phyloP scores from a whole-genome alignment of 2,113 vertebrate genomes.

The Eulemur macaco region DNA sequence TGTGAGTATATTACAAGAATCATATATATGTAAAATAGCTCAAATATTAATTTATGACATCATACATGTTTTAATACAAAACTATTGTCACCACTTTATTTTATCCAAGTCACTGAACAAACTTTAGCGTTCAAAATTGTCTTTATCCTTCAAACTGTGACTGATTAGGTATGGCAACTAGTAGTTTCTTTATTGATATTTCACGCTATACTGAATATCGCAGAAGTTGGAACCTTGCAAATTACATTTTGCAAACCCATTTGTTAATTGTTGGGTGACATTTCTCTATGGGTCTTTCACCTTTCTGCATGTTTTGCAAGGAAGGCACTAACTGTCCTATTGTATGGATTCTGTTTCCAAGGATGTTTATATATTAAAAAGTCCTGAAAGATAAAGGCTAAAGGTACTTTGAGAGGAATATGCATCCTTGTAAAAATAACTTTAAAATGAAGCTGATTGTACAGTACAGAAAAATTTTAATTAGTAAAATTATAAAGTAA shows the following conservation, averaged over 20 bases:
- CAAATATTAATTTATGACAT: not conserved
- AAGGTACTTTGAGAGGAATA: slow-evolving; percentile 36
- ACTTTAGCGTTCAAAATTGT: not conserved
- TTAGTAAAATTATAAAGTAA: slow-evolving; percentile 63
- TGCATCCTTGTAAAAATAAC: slow-evolving; percentile 51
- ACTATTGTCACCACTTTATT: not conserved
- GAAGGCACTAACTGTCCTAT: not conserved
- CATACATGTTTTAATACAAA: not conserved
- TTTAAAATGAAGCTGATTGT: slow-evolving; percentile 39
- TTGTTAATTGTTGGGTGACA: not conserved
- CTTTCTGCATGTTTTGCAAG: not conserved
- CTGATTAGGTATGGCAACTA: not conserved
- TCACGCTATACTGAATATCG: not conserved
- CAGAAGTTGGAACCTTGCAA: not conserved
- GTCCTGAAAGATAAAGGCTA: slow-evolving; percentile 33
- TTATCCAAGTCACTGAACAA: slow-evolving; percentile 24
- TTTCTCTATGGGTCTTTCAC: not conserved
- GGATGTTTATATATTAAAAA: slow-evolving; percentile 28
- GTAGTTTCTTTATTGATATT: not conserved
- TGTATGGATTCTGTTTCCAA: slow-evolving; percentile 14
- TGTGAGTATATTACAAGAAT: not conserved
- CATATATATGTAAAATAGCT: slow-evolving; percentile 16
- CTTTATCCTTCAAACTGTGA: slow-evolving; percentile 13
- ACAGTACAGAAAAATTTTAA: slow-evolving; percentile 59
- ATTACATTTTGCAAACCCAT: not conserved